Evolutionary conservation across 2,888 invertebrate species (phyloP), one percentile per base, ranked within the genome.

Genomic region (Magallana nippona): DNA sequence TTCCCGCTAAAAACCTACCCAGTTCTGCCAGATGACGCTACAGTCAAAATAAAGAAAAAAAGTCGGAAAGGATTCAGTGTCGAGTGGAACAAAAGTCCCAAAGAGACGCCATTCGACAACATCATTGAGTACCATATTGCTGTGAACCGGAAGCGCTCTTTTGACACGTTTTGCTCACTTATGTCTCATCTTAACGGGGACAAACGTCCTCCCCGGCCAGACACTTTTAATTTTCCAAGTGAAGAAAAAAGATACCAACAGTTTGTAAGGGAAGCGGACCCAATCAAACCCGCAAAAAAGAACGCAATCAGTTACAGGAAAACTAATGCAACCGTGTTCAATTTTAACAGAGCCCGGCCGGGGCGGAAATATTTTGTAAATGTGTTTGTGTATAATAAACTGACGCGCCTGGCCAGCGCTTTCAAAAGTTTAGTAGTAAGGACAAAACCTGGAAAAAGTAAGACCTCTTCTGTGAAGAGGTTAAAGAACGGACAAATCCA

Each of bases 281-380:
- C 92, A 11, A 87, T 91, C 2, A 87, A 87, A 56, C 83, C 88
- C 1, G 89, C 87, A 17, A 89, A 88, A 63, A 86, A 86, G 56
- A 86, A 89, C 15, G 93, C 93, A 79, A 90, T 94, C 62, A 91
- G 90, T 80, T 91, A 95, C 79, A 94, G 94, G 13, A 95, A 95
- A 89, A 94, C 95, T 1, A 95, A 95, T 22, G 92, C 93, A 15
- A 95, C 95, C 1, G 95, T 95, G 88, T 95, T 95, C 91, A 95
- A 95, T 13, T 92, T 95, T 83, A 93, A 93, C 62, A 94, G 95
- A 85, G 92, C 95, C 32, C 93, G 94, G 83, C 94, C 94, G 55
- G 95, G 95, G 22, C 94, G 92, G 87, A 92, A 92, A 55, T 96
- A 96, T 90, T 95, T 94, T 90, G 94, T 96, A 83, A 95, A 95